Percentiles rank a stretch among this genome's conserved stretches.
These are phyloP conservation scores for Bovichtus diacanthus DNA, from an alignment of 2,797 vertebrate genomes.

Conservation along the genomic window DNA sequence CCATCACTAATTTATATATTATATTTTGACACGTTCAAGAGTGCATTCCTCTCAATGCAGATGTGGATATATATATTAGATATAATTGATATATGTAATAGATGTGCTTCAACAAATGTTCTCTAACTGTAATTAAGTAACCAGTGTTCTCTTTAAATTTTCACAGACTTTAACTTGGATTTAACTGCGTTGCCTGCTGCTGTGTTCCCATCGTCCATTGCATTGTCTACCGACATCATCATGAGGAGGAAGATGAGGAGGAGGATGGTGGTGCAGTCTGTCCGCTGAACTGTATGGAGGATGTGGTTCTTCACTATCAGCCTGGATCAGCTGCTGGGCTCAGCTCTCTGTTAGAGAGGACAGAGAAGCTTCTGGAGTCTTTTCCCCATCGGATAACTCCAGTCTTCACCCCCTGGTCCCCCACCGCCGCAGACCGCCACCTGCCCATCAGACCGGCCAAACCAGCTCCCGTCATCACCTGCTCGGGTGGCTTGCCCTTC, in stretches of 20 bases:
- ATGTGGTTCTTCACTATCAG: constrained; percentile 90
- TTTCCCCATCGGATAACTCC: constrained; percentile 85
- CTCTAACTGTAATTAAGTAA: background rate
- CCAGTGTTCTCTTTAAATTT: background rate
- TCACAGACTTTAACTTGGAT: background rate
- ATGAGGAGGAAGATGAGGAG: constrained; percentile 2
- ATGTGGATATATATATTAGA: too few species aligned
- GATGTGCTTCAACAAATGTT: too few species aligned
- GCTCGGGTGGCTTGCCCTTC: constrained; percentile 3
- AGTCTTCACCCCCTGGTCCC: constrained; percentile 91
- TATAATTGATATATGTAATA: too few species aligned
- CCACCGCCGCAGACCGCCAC: constrained; percentile 57
- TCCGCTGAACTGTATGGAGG: constrained; percentile 84
- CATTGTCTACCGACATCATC: background rate
- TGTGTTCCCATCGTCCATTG: background rate
- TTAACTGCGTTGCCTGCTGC: too few species aligned
- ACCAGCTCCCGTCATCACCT: constrained; percentile 85
- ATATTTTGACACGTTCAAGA: too few species aligned
- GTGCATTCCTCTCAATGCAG: too few species aligned
- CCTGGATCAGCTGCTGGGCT: constrained; percentile 73
- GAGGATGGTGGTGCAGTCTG: background rate
- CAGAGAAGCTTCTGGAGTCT: constrained; percentile 87
- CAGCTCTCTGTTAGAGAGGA: constrained; percentile 78
- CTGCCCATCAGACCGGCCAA: constrained; percentile 90
- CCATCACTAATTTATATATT: too few species aligned